Percentiles rank a stretch among this genome's conserved stretches.
These are phyloP conservation scores for Tenebrio molitor DNA, from an alignment of 1,140 invertebrate genomes.

Conservation along the genomic window DNA sequence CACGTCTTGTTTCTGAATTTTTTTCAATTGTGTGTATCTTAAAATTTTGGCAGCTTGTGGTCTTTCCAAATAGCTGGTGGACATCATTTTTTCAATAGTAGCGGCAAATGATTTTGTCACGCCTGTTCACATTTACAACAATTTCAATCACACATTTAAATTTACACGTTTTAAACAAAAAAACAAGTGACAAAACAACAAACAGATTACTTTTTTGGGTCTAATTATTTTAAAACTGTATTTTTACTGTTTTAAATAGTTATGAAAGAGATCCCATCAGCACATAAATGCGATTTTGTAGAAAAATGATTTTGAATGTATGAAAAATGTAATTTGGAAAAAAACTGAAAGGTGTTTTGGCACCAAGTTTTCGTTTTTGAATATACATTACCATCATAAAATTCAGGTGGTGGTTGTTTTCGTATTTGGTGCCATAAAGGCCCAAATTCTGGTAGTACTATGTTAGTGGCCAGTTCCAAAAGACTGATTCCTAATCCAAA, in stretches of 20 bases:
- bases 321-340: no score
- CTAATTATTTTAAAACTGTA: no score
- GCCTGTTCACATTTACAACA: neutral
- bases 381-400: slow-evolving; percentile 55
- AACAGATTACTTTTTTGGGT: no score
- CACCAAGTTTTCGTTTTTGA: no score
- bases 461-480: slow-evolving; percentile 79
- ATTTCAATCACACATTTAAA: slow-evolving; percentile 9
- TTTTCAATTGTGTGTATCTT: neutral
- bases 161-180: no score
- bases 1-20: slow-evolving; percentile 12
- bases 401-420: slow-evolving; percentile 55
- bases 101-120: neutral
- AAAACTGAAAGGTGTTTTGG: no score
- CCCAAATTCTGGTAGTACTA: slow-evolving; percentile 78
- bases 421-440: slow-evolving; percentile 79
- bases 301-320: no score
- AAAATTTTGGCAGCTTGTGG: slow-evolving; percentile 13
- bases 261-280: no score
- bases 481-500: slow-evolving; percentile 82
- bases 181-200: no score
- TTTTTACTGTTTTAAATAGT: no score
- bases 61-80: neutral
- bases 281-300: no score
- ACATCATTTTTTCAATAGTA: slow-evolving; percentile 24